These are phyloP conservation scores for Arnoldichthys spilopterus DNA, from an alignment of 2,797 vertebrate species.

Conservation along the genomic window DNA sequence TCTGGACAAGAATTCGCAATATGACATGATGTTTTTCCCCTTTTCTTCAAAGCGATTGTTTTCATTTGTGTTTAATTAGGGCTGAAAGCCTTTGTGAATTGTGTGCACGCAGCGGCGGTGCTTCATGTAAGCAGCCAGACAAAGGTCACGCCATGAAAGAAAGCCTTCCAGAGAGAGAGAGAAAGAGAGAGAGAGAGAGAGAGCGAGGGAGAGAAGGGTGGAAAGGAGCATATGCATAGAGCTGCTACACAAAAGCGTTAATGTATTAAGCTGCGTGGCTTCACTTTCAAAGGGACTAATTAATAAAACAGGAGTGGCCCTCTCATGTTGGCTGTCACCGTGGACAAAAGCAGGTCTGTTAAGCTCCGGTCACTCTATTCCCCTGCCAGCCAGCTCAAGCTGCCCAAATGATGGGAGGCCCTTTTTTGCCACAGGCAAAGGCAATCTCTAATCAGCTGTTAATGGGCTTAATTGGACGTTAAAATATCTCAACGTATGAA, in stretches of 20 bases:
- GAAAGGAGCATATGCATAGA: constrained; percentile 38
- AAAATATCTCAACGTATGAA: constrained; percentile 80
- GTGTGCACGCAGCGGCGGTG: constrained; percentile 37
- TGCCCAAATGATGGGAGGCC: constrained; percentile 60
- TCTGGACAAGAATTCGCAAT: constrained; percentile 29
- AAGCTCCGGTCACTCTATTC: constrained; percentile 56
- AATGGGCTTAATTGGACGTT: constrained; percentile 86
- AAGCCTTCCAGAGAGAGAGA: constrained; percentile 25
- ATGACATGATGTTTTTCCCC: constrained; percentile 44
- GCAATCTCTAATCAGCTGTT: constrained; percentile 80
- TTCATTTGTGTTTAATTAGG: constrained; percentile 58
- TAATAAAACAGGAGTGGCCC: constrained; percentile 59
- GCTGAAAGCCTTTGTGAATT: constrained; percentile 45
- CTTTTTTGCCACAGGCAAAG: constrained; percentile 68
- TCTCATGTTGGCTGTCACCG: constrained; percentile 60
- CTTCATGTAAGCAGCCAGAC: constrained; percentile 51
- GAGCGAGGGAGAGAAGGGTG: constrained; percentile 11
- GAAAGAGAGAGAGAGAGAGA: constrained; percentile 16
- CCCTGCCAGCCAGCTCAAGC: constrained; percentile 56
- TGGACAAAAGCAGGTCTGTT: constrained; percentile 63
- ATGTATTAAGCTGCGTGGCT: constrained; percentile 59
- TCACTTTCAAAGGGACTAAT: constrained; percentile 65
- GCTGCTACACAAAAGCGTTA: constrained; percentile 53
- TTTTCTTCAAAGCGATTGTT: constrained; percentile 47
- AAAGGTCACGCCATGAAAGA: constrained; percentile 59